These are phyloP conservation scores for Pao palembangensis DNA, from an alignment of 2,113 vertebrate species.

Conservation along the genomic window DNA sequence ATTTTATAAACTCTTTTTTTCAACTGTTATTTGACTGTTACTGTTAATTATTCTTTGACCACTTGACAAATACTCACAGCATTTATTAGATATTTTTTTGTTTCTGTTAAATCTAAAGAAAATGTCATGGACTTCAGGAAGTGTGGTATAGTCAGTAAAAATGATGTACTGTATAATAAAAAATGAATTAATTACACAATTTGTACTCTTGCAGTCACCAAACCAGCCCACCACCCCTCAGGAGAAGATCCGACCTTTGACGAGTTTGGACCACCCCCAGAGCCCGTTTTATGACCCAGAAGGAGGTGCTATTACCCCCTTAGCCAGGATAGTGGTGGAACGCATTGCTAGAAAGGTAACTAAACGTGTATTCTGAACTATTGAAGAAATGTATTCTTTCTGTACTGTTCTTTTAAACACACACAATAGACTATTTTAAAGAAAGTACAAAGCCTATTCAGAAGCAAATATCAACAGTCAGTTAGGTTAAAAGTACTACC, in stretches of 20 bases:
- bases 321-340: constrained; percentile 88
- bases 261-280: constrained; percentile 91
- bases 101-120: no score
- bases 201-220: constrained; percentile 78
- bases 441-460: no score
- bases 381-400: not conserved
- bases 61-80: no score
- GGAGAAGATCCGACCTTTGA: constrained; percentile 91
- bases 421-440: no score
- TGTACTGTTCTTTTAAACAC: not conserved
- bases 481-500: no score
- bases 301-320: constrained; percentile 84
- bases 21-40: no score
- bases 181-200: not conserved
- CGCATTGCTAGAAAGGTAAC: constrained; percentile 92
- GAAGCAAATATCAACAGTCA: no score
- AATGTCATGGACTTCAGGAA: no score
- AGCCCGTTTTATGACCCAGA: constrained; percentile 94
- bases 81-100: no score
- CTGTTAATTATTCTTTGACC: no score
- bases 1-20: no score
- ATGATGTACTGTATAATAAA: not conserved
- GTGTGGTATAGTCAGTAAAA: no score
- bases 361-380: constrained; percentile 16
- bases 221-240: constrained; percentile 91